phyloP scores from a whole-genome alignment of 2,797 vertebrate genomes.

The Helicolenus hilgendorfi region DNA sequence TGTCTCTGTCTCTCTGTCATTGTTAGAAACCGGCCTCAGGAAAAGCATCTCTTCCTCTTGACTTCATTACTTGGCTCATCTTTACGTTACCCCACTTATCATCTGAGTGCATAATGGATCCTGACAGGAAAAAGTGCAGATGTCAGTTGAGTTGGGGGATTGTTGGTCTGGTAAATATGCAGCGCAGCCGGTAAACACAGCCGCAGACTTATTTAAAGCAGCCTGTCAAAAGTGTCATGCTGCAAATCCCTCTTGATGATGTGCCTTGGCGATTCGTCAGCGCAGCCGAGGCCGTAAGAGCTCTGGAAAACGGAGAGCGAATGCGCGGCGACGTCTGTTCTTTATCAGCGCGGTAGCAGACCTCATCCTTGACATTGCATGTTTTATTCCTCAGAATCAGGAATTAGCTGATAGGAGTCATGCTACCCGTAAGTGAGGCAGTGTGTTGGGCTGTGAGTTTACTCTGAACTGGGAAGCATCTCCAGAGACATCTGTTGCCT shows the following conservation, averaged over 20 bases:
- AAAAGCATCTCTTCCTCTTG: constrained; percentile 45
- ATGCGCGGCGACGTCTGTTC: constrained; percentile 56
- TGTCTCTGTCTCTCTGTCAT: background rate
- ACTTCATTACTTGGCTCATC: constrained; percentile 34
- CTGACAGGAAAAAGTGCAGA: constrained; percentile 58
- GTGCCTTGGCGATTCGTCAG: constrained; percentile 40
- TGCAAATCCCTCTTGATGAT: constrained; percentile 54
- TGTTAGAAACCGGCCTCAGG: constrained; percentile 22
- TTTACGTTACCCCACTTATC: constrained; percentile 51
- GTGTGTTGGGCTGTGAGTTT: background rate
- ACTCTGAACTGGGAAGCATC: constrained; percentile 5
- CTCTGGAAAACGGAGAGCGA: constrained; percentile 31
- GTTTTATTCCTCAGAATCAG: constrained; percentile 33
- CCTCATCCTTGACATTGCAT: constrained; percentile 47
- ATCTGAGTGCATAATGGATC: constrained; percentile 43
- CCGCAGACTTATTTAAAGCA: constrained; percentile 42
- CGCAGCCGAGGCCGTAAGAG: background rate
- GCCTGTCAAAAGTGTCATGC: constrained; percentile 67
- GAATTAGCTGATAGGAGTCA: constrained; percentile 39
- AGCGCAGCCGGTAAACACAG: constrained; percentile 58
- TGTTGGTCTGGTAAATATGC: constrained; percentile 58
- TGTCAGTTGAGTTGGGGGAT: constrained; percentile 50
- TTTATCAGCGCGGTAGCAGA: constrained; percentile 70
- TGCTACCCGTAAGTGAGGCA: constrained; percentile 30
- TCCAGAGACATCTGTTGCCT: constrained; percentile 37